phyloP scores from a whole-genome alignment of 2,888 invertebrate genomes.

The Brassicogethes aeneus region DNA sequence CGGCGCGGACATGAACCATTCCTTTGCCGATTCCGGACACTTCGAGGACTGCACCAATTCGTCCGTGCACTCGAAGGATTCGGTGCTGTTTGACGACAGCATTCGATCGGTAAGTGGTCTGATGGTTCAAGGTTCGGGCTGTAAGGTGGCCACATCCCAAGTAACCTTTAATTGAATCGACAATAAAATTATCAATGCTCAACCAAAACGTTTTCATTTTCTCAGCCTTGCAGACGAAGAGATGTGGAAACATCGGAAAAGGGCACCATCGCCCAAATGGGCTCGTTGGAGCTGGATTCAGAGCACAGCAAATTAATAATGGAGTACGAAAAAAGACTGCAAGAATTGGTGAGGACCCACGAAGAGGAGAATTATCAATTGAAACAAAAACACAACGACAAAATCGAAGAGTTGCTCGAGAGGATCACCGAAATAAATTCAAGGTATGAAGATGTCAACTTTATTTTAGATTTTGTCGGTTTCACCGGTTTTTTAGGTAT shows the following conservation, averaged over 20 bases:
- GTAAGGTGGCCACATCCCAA: background rate
- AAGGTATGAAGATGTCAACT: conserved; percentile 41
- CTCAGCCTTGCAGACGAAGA: too few relatives aligned
- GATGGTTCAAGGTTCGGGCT: conserved; percentile 21
- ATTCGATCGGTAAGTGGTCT: conserved; percentile 18
- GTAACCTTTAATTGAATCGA: too few relatives aligned
- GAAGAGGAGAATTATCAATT: conserved; percentile 62
- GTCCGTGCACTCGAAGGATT: conserved; percentile 69
- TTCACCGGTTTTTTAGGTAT: conserved; percentile 43
- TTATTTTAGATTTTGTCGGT: background rate
- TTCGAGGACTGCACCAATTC: conserved; percentile 74
- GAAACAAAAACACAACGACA: conserved; percentile 71
- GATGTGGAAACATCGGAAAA: conserved; percentile 32
- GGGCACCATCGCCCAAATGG: conserved; percentile 8
- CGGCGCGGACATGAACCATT: conserved; percentile 56
- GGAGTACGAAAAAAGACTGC: conserved; percentile 65
- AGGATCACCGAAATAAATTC: conserved; percentile 67
- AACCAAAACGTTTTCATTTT: too few relatives aligned
- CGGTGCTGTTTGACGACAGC: conserved; percentile 40
- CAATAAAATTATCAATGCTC: too few relatives aligned
- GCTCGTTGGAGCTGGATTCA: conserved; percentile 41
- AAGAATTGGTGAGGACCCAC: conserved; percentile 59
- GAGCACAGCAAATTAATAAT: conserved; percentile 61
- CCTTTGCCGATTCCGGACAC: conserved; percentile 78
- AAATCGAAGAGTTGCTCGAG: conserved; percentile 63